Conservation (phyloP, 2,113 vertebrate species). For the Proterorhinus semilunaris region DNA sequence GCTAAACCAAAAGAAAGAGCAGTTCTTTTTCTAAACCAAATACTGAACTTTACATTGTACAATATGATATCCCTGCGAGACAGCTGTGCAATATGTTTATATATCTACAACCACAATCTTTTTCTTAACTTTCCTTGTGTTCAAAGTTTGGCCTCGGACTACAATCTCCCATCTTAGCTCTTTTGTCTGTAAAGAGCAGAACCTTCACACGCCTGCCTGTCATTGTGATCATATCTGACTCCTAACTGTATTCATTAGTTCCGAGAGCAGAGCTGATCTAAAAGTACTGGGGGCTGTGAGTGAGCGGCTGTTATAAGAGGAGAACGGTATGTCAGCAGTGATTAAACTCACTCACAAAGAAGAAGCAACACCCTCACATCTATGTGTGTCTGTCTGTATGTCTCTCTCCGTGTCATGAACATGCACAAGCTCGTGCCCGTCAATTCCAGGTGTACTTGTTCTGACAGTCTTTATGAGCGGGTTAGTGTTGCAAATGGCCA, state of each 20-base stretch:
- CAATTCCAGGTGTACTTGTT: constrained; percentile 34
- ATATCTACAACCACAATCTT: too few relatives aligned
- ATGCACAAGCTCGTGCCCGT: constrained; percentile 19
- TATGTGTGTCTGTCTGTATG: constrained; percentile 13
- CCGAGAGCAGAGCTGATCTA: constrained; percentile 50
- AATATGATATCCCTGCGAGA: too few relatives aligned
- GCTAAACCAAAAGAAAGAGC: too few relatives aligned
- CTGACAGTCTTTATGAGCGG: constrained; percentile 11
- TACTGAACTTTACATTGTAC: too few relatives aligned
- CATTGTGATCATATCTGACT: constrained; percentile 26
- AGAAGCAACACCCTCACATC: constrained; percentile 27
- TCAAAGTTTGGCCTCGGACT: neutral
- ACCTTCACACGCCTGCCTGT: constrained; percentile 30
- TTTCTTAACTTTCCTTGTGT: neutral
- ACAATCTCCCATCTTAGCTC: neutral
- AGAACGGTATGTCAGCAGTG: constrained; percentile 57
- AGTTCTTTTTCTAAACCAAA: too few relatives aligned
- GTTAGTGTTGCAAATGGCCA: neutral
- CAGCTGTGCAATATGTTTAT: too few relatives aligned
- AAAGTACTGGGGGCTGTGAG: constrained; percentile 51
- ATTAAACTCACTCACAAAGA: constrained; percentile 57
- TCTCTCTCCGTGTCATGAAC: constrained; percentile 37
- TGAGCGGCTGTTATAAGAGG: constrained; percentile 61
- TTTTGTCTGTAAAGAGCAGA: constrained; percentile 4
- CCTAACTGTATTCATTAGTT: constrained; percentile 51